Evolutionary conservation across 2,113 vertebrate species (phyloP), one percentile per base, ranked within the genome.

Genomic region (Platysternon megacephalum): DNA sequence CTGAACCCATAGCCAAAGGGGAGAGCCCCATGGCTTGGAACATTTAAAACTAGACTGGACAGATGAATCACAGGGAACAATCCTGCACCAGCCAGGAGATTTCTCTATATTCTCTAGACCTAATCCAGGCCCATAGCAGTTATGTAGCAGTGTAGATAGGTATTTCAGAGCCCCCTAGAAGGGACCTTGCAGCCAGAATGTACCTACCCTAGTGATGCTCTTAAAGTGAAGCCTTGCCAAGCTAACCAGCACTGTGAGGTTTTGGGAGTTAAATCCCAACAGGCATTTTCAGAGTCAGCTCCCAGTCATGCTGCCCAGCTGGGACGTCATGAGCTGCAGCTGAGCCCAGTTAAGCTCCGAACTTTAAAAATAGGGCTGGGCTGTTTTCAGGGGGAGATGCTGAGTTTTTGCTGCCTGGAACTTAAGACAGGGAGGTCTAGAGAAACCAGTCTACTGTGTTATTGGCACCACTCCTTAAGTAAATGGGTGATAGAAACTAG

Each of bases 1-100:
- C 5, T 8, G 42, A 52, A 51, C 8, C 5, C 0, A 0, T 16
- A 19, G 14, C 14, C 5, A 46, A 28, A 35, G 32, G 24, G 17
- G 3, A 11, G 53, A 22, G 26, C 42, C 39, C 24, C 42, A 4
- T 14, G 11, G 24, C 13, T 42, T 6, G 21, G 32, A 79, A 65
- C 5, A 26, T 42, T 68, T 39, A 35, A 42, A 85, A 52, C 13
- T n/a, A 68, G 24, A 4, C 3, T 11, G 8, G 26, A 46, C 24
- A 46, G 11, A 8, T 78, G 42, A 44, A 13, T 46, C 6, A 28
- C 22, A 46, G 26, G 22, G 11, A 78, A 78, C 26, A 78, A 28
- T 46, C 11, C 24, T 46, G 42, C 6, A 28, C 42, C 10, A 28
- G 22, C 22, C 42, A 44, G 35, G 10, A 4, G 8, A 16, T 35